Evolutionary conservation across 1,140 invertebrate genomes (phyloP).

Genomic region (Oreohelix idahoensis): DNA sequence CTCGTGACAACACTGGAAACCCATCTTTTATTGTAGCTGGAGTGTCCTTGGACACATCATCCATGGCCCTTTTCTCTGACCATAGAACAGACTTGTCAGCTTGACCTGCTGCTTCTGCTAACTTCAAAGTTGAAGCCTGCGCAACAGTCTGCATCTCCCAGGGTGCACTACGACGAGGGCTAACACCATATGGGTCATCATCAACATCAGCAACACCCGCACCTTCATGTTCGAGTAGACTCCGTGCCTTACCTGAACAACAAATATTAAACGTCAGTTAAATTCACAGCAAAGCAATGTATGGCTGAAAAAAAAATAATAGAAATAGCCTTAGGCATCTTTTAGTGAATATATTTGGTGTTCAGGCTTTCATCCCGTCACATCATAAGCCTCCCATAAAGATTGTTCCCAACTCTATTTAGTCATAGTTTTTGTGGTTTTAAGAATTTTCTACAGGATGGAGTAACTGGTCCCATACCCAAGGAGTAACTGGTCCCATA

Average conservation of each 20-base stretch:
- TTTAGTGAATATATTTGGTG: too few species aligned
- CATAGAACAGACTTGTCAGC: neutral
- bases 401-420: too few species aligned
- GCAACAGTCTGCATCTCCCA: neutral
- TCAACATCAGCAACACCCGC: neutral
- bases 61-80: neutral
- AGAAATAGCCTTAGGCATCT: too few species aligned
- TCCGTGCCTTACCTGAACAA: slow-evolving; percentile 55
- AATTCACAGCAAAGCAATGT: too few species aligned
- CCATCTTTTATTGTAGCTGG: neutral
- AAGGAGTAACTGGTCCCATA: too few species aligned
- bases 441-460: too few species aligned
- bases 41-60: neutral
- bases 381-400: too few species aligned
- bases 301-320: too few species aligned
- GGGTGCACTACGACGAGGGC: slow-evolving; percentile 11
- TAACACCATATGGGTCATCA: slow-evolving; percentile 39
- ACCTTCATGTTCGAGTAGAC: slow-evolving; percentile 51
- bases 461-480: too few species aligned
- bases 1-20: neutral
- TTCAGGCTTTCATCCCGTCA: too few species aligned
- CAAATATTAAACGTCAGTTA: neutral
- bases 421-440: too few species aligned
- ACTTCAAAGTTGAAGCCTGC: neutral
- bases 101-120: neutral